Evolutionary conservation across 2,113 vertebrate genomes (phyloP).

Genomic region (Neofelis nebulosa): DNA sequence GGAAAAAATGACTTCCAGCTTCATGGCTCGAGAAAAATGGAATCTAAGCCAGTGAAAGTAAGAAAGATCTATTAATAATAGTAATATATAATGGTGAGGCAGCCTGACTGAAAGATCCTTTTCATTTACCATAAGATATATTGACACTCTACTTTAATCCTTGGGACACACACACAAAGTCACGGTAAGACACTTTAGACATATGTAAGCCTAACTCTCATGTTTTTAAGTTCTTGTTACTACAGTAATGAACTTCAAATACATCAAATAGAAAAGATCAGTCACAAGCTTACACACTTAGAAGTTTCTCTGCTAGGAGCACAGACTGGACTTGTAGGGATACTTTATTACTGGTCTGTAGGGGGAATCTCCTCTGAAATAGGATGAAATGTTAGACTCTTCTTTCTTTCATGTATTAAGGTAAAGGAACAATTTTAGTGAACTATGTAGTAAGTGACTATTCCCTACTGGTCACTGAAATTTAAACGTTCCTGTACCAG

Average conservation of each 20-base stretch:
- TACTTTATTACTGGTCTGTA: slow-evolving; percentile 82
- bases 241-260: slow-evolving; percentile 84
- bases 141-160: slow-evolving; percentile 71
- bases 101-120: slow-evolving; percentile 41
- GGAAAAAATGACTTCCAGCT: slow-evolving; percentile 11
- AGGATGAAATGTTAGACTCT: slow-evolving; percentile 85
- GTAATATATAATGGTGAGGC: background rate
- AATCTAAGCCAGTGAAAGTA: slow-evolving; percentile 54
- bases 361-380: slow-evolving; percentile 83
- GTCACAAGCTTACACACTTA: slow-evolving; percentile 82
- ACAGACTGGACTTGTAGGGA: slow-evolving; percentile 83
- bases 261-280: slow-evolving; percentile 85
- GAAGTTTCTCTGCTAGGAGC: slow-evolving; percentile 83
- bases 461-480: slow-evolving; percentile 82
- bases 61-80: slow-evolving; percentile 53
- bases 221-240: slow-evolving; percentile 80
- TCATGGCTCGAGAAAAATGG: slow-evolving; percentile 47
- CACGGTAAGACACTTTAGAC: slow-evolving; percentile 75
- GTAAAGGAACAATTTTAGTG: slow-evolving; percentile 85
- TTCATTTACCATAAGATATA: slow-evolving; percentile 73
- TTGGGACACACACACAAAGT: slow-evolving; percentile 80
- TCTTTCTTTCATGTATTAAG: slow-evolving; percentile 85
- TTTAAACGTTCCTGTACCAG: slow-evolving; percentile 77
- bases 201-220: slow-evolving; percentile 75
- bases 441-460: slow-evolving; percentile 83